Conservation (phyloP, 2,797 vertebrate genomes). For the Pangasius larnaudii region DNA sequence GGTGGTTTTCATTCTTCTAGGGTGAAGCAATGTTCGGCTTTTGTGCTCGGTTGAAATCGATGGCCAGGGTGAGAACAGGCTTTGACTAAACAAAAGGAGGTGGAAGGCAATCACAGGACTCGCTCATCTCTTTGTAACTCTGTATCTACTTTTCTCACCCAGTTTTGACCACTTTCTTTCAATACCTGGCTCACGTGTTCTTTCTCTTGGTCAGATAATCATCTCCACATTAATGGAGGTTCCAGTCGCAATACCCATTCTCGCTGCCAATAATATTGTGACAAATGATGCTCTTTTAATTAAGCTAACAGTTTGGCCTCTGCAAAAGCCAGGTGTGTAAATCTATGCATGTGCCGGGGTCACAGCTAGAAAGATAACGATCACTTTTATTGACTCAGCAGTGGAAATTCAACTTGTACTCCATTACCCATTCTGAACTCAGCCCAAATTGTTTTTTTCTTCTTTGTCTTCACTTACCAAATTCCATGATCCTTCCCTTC, state of each 20-base stretch:
- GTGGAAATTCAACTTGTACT: background rate
- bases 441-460: background rate
- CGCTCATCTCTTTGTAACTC: background rate
- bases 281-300: slow-evolving; percentile 29
- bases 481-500: background rate
- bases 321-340: background rate
- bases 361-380: slow-evolving; percentile 11
- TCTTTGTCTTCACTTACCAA: background rate
- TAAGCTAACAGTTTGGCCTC: slow-evolving; percentile 22
- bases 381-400: slow-evolving; percentile 16
- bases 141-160: background rate
- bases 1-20: slow-evolving; percentile 20
- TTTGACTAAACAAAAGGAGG: slow-evolving; percentile 27
- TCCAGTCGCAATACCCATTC: slow-evolving; percentile 18
- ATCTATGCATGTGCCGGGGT: slow-evolving; percentile 7
- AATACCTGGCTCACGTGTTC: background rate
- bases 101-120: slow-evolving; percentile 16
- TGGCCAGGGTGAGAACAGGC: slow-evolving; percentile 5
- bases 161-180: slow-evolving; percentile 13
- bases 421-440: background rate
- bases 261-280: slow-evolving; percentile 28
- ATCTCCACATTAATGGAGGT: slow-evolving; percentile 6
- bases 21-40: slow-evolving; percentile 11
- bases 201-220: slow-evolving; percentile 35
- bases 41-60: slow-evolving; percentile 26